A percentile compares a stretch with the other conserved stretches of the same genome.
Evolutionary conservation across 2,888 invertebrate species (phyloP).

Genomic region (Limnephilus marmoratus): DNA sequence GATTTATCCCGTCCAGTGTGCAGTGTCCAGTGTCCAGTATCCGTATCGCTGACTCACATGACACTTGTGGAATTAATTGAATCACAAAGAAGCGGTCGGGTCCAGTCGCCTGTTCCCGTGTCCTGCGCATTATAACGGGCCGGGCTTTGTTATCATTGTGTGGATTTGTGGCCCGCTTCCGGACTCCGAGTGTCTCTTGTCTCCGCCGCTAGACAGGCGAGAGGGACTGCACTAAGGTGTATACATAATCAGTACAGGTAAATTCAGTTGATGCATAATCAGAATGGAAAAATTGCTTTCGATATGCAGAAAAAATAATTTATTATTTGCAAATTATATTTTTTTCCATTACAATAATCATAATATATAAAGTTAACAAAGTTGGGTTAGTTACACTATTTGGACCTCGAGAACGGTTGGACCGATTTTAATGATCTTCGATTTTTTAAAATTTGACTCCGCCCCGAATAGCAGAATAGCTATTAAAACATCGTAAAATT

Average conservation of each 20-base stretch:
- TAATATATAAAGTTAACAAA: too few species aligned
- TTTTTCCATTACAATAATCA: too few species aligned
- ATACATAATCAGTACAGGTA: background rate
- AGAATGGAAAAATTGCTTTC: background rate
- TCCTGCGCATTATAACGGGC: background rate
- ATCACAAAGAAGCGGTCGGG: background rate
- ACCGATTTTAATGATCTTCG: too few species aligned
- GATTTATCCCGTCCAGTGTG: background rate
- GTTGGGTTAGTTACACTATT: too few species aligned
- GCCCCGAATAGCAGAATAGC: too few species aligned
- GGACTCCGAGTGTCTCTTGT: background rate
- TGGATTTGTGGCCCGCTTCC: background rate
- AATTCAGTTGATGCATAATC: background rate
- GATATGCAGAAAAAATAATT: too few species aligned
- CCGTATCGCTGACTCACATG: background rate
- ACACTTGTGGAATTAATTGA: conserved; percentile 11
- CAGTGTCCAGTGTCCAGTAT: background rate
- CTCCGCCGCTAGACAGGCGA: background rate
- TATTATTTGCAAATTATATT: too few species aligned
- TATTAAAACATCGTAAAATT: too few species aligned
- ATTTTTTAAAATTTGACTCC: too few species aligned
- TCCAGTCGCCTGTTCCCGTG: background rate
- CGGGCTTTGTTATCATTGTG: background rate
- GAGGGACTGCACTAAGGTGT: background rate
- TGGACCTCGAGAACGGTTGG: too few species aligned